Conservation (phyloP, 2,113 vertebrate species). For the Rallus limicola region DNA sequence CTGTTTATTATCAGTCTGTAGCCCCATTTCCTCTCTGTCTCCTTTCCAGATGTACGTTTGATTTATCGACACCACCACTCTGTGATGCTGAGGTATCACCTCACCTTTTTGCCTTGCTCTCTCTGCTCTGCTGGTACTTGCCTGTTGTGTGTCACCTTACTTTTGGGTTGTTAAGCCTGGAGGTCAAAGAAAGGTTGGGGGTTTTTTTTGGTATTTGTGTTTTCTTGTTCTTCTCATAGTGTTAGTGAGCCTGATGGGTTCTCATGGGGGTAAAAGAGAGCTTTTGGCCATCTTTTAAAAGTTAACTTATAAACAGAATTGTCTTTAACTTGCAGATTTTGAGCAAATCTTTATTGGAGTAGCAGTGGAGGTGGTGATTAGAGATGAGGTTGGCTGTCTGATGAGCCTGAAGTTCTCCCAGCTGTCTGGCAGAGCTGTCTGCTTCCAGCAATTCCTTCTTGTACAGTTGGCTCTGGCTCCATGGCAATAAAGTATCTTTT, state of each 20-base stretch:
- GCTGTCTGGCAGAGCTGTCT: constrained; percentile 50
- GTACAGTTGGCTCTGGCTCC: constrained; percentile 16
- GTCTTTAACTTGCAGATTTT: constrained; percentile 9
- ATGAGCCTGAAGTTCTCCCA: constrained; percentile 53
- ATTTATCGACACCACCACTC: background rate
- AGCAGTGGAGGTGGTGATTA: background rate
- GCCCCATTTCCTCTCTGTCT: background rate
- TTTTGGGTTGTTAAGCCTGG: background rate
- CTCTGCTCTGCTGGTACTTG: background rate
- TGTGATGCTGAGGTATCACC: background rate
- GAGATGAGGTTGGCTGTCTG: background rate
- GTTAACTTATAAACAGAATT: background rate
- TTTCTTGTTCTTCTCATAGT: background rate
- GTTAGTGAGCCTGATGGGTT: background rate
- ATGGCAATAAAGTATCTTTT: background rate
- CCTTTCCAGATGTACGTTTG: background rate
- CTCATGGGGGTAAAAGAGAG: background rate
- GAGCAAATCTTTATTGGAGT: constrained; percentile 8
- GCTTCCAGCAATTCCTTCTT: constrained; percentile 1
- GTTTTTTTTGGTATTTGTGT: background rate
- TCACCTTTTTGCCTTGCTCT: background rate
- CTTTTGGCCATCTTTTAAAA: background rate
- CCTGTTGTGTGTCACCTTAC: background rate
- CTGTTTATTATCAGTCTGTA: background rate
- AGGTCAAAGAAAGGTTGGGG: background rate